A percentile compares a stretch with the other conserved stretches of the same genome.
These are phyloP conservation scores for Toxonevra muliebris DNA, from an alignment of 2,888 invertebrate species.

Conservation along the genomic window DNA sequence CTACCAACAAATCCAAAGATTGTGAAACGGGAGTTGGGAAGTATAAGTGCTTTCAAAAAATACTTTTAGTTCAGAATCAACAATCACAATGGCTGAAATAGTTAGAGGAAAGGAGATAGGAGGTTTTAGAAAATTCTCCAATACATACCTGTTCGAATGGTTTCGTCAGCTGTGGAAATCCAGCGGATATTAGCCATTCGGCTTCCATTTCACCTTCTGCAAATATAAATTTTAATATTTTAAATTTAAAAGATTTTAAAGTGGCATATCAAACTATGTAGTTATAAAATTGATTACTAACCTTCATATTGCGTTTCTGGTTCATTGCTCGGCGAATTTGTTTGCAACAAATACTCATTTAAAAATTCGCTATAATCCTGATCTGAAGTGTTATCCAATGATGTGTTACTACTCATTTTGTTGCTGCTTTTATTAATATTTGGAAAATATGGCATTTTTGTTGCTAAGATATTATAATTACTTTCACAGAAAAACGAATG, in stretches of 20 bases:
- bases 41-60: no score
- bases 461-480: slow-evolving; percentile 7
- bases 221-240: slow-evolving; percentile 34
- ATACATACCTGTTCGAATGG: slow-evolving; percentile 64
- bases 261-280: neutral
- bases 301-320: slow-evolving; percentile 63
- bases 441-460: slow-evolving; percentile 48
- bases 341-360: slow-evolving; percentile 61
- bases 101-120: no score
- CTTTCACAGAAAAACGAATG: neutral
- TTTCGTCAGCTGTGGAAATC: slow-evolving; percentile 67
- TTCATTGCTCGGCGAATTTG: slow-evolving; percentile 57
- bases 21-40: no score
- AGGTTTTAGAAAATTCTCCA: no score
- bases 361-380: slow-evolving; percentile 64
- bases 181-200: slow-evolving; percentile 68
- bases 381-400: slow-evolving; percentile 60
- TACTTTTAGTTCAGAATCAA: no score
- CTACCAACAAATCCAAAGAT: no score
- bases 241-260: neutral
- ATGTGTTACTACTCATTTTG: slow-evolving; percentile 52
- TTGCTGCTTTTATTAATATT: slow-evolving; percentile 45
- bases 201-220: slow-evolving; percentile 69
- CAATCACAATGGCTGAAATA: no score
- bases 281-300: slow-evolving; percentile 34